Conservation (phyloP, 1,140 invertebrate genomes). For the Drosophila tsacasi region DNA sequence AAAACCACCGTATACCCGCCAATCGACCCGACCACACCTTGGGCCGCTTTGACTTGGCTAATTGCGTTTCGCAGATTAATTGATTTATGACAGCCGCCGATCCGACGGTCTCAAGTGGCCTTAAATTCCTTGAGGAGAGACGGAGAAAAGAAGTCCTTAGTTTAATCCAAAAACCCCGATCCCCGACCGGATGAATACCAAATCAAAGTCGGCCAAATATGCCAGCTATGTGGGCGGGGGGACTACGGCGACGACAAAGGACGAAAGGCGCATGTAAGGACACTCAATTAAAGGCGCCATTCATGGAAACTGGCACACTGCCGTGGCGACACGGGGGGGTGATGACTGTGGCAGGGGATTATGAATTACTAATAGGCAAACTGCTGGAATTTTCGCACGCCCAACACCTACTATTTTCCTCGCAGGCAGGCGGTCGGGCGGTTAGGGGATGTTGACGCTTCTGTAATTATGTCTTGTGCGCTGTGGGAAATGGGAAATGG, state of each 20-base stretch:
- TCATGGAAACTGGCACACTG: constrained; percentile 63
- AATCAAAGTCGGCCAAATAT: constrained; percentile 72
- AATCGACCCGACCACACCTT: constrained; percentile 26
- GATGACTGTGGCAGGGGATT: constrained; percentile 50
- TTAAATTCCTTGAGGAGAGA: constrained; percentile 19
- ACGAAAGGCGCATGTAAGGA: constrained; percentile 37
- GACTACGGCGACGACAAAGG: constrained; percentile 4
- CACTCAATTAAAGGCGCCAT: constrained; percentile 73
- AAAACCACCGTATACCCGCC: constrained; percentile 7
- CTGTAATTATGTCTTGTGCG: constrained; percentile 68
- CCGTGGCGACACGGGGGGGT: not conserved
- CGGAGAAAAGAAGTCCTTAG: constrained; percentile 1
- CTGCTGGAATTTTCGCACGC: constrained; percentile 77
- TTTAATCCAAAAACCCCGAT: not conserved
- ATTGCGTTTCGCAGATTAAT: constrained; percentile 76
- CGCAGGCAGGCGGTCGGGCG: not conserved
- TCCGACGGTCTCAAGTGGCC: constrained; percentile 45
- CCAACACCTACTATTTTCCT: constrained; percentile 29
- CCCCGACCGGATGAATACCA: constrained; percentile 49
- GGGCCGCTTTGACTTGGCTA: constrained; percentile 45
- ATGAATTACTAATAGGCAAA: constrained; percentile 78
- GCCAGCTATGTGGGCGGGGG: constrained; percentile 20
- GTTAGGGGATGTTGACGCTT: constrained; percentile 49
- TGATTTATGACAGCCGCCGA: constrained; percentile 69
- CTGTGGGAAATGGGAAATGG: constrained; percentile 8